These are phyloP conservation scores for Caenorhabditis sp. DNA, from an alignment of 2,888 invertebrate genomes.

Conservation along the genomic window DNA sequence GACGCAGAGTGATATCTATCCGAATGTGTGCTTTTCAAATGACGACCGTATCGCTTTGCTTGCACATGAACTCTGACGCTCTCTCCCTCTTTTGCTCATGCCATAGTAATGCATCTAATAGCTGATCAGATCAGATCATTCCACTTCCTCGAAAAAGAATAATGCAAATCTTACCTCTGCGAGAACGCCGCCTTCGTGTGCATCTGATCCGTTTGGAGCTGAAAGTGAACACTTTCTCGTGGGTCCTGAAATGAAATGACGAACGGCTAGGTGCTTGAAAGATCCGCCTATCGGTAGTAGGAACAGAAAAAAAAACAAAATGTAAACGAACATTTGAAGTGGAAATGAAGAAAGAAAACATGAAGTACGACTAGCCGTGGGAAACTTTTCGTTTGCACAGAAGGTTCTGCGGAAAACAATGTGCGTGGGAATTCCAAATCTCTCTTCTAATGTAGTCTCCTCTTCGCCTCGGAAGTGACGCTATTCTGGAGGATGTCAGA, in stretches of 20 bases:
- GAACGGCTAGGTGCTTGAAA: not conserved
- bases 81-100: not conserved
- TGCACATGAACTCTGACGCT: slow-evolving; percentile 33
- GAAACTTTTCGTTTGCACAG: slow-evolving; percentile 2
- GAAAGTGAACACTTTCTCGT: too few species aligned
- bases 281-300: slow-evolving; percentile 12
- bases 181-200: not conserved
- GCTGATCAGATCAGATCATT: not conserved
- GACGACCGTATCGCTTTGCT: slow-evolving; percentile 26
- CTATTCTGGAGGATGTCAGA: not conserved
- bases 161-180: not conserved
- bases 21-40: slow-evolving; percentile 32
- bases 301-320: slow-evolving; percentile 36
- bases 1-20: slow-evolving; percentile 7
- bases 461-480: not conserved
- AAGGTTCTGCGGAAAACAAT: not conserved
- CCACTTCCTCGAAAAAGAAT: not conserved
- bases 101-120: not conserved
- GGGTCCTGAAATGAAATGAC: not conserved
- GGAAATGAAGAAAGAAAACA: not conserved
- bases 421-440: slow-evolving; percentile 1
- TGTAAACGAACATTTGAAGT: slow-evolving; percentile 47
- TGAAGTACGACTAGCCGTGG: not conserved
- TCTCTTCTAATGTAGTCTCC: not conserved
- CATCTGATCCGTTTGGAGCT: too few species aligned